Base-by-base conservation (phyloP, 2,888 invertebrate genomes). In the Phalera bucephala region DNA sequence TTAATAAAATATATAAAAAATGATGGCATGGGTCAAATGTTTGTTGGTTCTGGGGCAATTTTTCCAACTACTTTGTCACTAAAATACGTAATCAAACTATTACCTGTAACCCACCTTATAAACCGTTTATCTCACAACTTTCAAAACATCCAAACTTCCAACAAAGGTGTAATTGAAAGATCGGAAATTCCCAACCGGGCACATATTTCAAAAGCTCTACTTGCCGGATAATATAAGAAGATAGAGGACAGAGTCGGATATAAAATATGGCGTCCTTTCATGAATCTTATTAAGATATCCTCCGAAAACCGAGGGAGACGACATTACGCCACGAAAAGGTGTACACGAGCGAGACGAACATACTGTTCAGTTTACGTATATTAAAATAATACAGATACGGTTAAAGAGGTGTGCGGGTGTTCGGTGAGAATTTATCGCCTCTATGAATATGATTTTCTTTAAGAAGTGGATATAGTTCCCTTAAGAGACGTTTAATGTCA, bases 201-300 rank as follows among this genome's bases (percentile, higher is more conserved):
- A 85, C 88, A 89, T 89, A 89, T 89, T 89, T 89, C 89, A 89
- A 74, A 72, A 71, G 72, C 75, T 78, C 77, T 79, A 77, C 82
- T 77, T 67, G 72, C 69, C 75, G 90, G 89, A 90, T 90, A 90
- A 90, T 90, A 90, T 90, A 88, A 89, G 84, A 77, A 90, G 90
- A 90, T 90, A 90, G 89, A 90, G 88, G 90, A 88, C 89, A 87
- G 85, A 91, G 86, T 91, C 90, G 91, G 91, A 92, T 92, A 93
- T 94, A 93, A 94, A 93, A 93, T 94, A 94, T 93, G 93, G 93
- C 92, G 92, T 91, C 93, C 93, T 93, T 94, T 93, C 93, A 93
- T 93, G 93, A 94, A 93, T 93, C 93, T 93, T 93, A 93, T 93
- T 93, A 93, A 93, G 93, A 93, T 93, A 93, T 93, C 93, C 92